phyloP scores from a whole-genome alignment of 2,888 invertebrate species.

The Crocallis elinguaria region DNA sequence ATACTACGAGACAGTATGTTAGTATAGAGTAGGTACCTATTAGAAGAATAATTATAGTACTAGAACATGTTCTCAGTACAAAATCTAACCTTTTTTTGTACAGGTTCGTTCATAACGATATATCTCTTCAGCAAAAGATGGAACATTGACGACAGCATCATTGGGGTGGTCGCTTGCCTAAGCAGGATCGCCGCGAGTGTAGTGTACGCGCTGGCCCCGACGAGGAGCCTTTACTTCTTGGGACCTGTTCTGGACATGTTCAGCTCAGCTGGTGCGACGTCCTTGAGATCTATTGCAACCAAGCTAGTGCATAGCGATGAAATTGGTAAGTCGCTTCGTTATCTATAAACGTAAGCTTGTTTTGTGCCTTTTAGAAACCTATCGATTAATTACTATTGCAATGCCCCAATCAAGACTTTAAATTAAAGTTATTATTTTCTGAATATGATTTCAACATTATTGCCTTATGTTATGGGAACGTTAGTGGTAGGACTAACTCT shows the following conservation, averaged over 20 bases:
- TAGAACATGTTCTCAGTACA: constrained; percentile 18
- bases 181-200: constrained; percentile 81
- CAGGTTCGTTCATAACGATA: constrained; percentile 82
- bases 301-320: constrained; percentile 84
- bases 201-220: constrained; percentile 79
- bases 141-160: constrained; percentile 78
- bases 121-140: constrained; percentile 80
- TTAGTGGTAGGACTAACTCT: too few relatives aligned
- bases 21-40: too few relatives aligned
- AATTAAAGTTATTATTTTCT: too few relatives aligned
- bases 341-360: neutral
- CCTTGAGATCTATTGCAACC: constrained; percentile 83
- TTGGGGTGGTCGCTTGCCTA: constrained; percentile 79
- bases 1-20: too few relatives aligned
- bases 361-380: too few relatives aligned
- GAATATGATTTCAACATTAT: too few relatives aligned
- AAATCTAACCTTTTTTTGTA: constrained; percentile 34
- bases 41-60: too few relatives aligned
- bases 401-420: too few relatives aligned
- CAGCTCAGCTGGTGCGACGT: constrained; percentile 84
- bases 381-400: too few relatives aligned
- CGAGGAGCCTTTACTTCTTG: constrained; percentile 75
- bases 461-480: too few relatives aligned
- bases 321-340: constrained; percentile 69
- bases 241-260: constrained; percentile 83